These are phyloP conservation scores for Callitettix versicolor DNA, from an alignment of 1,140 invertebrate genomes.

Conservation along the genomic window DNA sequence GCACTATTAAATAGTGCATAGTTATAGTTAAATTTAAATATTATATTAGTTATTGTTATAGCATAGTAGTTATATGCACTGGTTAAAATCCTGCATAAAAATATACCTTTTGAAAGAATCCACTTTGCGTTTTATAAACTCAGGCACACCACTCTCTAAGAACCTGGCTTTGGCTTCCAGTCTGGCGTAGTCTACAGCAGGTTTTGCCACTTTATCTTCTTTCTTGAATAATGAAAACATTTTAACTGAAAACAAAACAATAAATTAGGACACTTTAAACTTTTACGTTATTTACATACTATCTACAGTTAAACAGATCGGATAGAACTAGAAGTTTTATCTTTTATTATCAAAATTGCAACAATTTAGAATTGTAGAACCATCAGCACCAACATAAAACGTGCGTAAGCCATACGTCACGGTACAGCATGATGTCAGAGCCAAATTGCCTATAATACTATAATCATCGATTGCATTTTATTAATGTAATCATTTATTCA, in stretches of 20 bases:
- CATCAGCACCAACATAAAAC: too few relatives aligned
- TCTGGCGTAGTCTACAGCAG: not conserved
- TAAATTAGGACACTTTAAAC: not conserved
- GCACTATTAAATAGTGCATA: not conserved
- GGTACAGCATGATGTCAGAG: too few relatives aligned
- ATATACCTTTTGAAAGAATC: conserved; percentile 2
- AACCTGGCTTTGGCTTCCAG: conserved; percentile 1
- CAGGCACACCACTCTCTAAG: conserved; percentile 5
- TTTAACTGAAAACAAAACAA: conserved; percentile 5
- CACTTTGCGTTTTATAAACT: conserved; percentile 3
- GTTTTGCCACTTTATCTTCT: not conserved
- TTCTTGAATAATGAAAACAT: conserved; percentile 5
- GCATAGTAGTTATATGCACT: too few relatives aligned
- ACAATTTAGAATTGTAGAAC: not conserved
- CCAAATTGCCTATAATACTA: too few relatives aligned
- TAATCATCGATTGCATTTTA: too few relatives aligned
- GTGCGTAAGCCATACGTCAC: too few relatives aligned
- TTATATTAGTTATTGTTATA: too few relatives aligned
- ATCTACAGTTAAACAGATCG: not conserved
- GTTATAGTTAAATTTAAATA: not conserved
- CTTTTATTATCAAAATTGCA: not conserved
- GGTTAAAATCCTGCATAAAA: too few relatives aligned
- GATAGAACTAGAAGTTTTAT: not conserved
- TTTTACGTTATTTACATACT: not conserved
- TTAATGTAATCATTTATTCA: too few relatives aligned